These are phyloP conservation scores for Rhimphoctona megacephalus DNA, from an alignment of 2,888 invertebrate species.

Conservation along the genomic window DNA sequence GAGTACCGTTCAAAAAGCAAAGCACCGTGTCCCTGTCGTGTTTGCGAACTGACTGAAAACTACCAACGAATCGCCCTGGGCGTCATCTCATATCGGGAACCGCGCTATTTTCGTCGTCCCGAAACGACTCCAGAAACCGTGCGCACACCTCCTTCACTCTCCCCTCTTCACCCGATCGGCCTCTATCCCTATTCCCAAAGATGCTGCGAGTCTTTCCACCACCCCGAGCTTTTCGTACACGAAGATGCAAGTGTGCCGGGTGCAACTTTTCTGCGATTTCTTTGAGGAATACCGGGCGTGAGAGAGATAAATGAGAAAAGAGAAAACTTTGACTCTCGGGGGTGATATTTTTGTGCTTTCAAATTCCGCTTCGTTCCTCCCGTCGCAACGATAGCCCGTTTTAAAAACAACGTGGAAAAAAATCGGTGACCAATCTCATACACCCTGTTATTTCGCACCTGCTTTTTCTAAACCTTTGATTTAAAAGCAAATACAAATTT, in stretches of 20 bases:
- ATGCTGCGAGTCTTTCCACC: constrained; percentile 63
- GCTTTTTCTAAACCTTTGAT: constrained; percentile 58
- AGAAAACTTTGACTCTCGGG: constrained; percentile 20
- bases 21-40: constrained; percentile 81
- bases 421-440: constrained; percentile 15
- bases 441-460: constrained; percentile 61
- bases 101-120: constrained; percentile 83
- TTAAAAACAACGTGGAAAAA: neutral
- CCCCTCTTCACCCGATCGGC: constrained; percentile 61
- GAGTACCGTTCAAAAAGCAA: constrained; percentile 53
- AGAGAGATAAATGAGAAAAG: constrained; percentile 7
- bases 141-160: constrained; percentile 71
- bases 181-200: constrained; percentile 65
- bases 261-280: constrained; percentile 81
- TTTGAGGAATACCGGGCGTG: constrained; percentile 1
- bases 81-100: constrained; percentile 84
- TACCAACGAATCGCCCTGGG: constrained; percentile 83
- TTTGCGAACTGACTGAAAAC: constrained; percentile 85
- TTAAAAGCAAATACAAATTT: constrained; percentile 54
- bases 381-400: constrained; percentile 10
- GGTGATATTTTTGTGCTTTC: constrained; percentile 63
- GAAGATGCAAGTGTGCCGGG: constrained; percentile 83
- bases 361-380: constrained; percentile 59
- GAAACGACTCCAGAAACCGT: constrained; percentile 83
- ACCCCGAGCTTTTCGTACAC: constrained; percentile 55